phyloP scores from a whole-genome alignment of 2,113 vertebrate species.

The Neomonachus schauinslandi region DNA sequence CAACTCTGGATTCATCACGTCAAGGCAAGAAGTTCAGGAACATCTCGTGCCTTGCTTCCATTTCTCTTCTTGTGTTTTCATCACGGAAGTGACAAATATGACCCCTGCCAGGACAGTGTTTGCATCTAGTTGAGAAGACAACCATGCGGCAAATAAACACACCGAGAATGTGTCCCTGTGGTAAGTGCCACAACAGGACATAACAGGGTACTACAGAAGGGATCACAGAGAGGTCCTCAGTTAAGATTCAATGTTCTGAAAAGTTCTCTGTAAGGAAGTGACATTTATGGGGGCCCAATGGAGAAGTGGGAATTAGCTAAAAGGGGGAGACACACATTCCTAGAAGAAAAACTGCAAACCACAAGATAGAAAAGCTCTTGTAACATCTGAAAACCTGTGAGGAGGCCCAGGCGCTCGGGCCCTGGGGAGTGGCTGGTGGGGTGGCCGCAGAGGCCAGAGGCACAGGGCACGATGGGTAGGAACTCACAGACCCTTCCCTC shows the following conservation, averaged over 20 bases:
- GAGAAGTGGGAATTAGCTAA: neutral
- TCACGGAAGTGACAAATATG: neutral
- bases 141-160: neutral
- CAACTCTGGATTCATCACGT: neutral
- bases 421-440: neutral
- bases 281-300: neutral
- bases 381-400: neutral
- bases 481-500: neutral
- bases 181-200: neutral
- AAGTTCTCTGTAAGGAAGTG: neutral
- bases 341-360: neutral
- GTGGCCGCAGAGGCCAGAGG: neutral
- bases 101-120: neutral
- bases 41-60: neutral
- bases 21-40: neutral
- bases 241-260: neutral
- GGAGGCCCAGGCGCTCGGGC: neutral
- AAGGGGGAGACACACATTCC: neutral
- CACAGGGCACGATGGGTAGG: accelerated
- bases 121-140: neutral
- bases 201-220: neutral
- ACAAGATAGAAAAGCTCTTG: neutral
- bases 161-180: neutral
- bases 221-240: neutral
- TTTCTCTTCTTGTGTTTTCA: neutral